Percentiles rank a stretch among this genome's conserved stretches.
Evolutionary conservation across 2,797 vertebrate genomes (phyloP).

Genomic region (Neosilurus mollespiculum): DNA sequence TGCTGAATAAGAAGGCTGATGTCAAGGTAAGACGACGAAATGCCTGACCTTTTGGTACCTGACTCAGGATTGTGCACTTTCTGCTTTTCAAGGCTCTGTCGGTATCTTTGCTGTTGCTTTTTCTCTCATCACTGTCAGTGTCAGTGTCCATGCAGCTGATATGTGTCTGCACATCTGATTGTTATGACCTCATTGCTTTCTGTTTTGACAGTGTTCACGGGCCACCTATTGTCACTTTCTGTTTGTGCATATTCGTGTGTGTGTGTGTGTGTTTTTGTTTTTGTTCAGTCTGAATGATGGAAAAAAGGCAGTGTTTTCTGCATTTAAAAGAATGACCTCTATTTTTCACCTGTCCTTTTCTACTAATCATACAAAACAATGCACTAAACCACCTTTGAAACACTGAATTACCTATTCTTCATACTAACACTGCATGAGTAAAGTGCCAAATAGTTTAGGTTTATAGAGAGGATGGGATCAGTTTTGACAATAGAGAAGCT

Average conservation of each 20-base stretch:
- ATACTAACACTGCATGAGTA: neutral
- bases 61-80: neutral
- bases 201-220: neutral
- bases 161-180: neutral
- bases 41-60: slow-evolving; percentile 19
- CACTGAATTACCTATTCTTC: neutral
- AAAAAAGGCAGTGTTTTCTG: neutral
- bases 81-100: slow-evolving; percentile 19
- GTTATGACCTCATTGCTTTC: slow-evolving; percentile 3
- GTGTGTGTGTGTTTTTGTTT: neutral
- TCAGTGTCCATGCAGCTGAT: neutral
- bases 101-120: slow-evolving; percentile 4
- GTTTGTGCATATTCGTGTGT: slow-evolving; percentile 8
- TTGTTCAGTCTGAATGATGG: neutral
- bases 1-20: slow-evolving; percentile 83
- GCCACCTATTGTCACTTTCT: neutral
- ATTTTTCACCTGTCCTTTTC: neutral
- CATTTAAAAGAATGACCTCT: neutral
- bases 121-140: neutral
- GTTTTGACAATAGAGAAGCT: neutral
- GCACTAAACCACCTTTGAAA: neutral
- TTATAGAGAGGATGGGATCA: neutral
- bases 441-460: neutral
- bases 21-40: slow-evolving; percentile 74
- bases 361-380: neutral